Base-by-base conservation (phyloP, 2,113 vertebrate species). In the Megaleporinus macrocephalus region DNA sequence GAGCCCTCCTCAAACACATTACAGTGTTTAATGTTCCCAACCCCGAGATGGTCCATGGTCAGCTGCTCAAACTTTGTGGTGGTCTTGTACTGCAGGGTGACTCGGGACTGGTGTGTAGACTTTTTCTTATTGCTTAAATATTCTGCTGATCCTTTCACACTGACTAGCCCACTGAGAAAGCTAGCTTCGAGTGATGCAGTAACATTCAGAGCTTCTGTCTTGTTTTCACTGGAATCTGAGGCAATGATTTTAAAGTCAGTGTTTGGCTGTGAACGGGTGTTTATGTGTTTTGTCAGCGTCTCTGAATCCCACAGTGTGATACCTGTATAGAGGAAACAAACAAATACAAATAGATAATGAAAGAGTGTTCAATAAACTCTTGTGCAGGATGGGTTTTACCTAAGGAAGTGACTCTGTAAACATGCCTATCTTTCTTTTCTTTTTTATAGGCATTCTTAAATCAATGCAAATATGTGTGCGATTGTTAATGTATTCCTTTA, bases 81-180 rank as follows among this genome's bases (percentile, higher is more conserved):
- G 3, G 68, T 29, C 41, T 26, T 68, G 57, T 87, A 90, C 10
- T 87, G 86, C 24, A 90, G 62, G 15, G 87, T 86, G 15, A 88
- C 86, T 47, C 86, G 80, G 27, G 85, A 86, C 49, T 89, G 87
- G 1, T 55, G 59, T n/a, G 72, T 83, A 18, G 88, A 90, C 14
- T 22, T 80, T 81, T 86, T 88, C 26, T 75, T 88, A 44, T 90
- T 76, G 0, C 61, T 79, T n/a, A 89, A 22, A 65, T 83, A 90
- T 4, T 61, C 55, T 49, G 84, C 88, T 0, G 88, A 88, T 0
- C 88, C 89, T 13, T 76, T 80, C 49, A 90, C 71, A 10, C 63
- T 73, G 2, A 90, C 49, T 66, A 90, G 22, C 0, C 88, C 86
- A 4, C 30, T 1, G 18, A 90, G 66, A 76, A 90, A 84, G n/a